Evolutionary conservation across 2,888 invertebrate genomes (phyloP).

Genomic region (Lamellibrachia satsuma): DNA sequence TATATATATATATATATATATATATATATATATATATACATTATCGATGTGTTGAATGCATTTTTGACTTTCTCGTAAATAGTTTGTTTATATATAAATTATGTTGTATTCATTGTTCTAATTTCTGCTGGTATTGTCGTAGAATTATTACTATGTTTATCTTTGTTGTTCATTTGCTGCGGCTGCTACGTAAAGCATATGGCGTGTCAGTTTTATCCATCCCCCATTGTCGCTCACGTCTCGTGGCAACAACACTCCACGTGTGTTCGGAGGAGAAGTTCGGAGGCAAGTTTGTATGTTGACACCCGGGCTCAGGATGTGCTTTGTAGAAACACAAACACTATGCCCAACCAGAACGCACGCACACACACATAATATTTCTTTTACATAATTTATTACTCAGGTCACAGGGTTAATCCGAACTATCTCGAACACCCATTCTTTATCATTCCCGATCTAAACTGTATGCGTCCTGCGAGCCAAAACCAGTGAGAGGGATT

Average conservation of each 20-base stretch:
- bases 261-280: no score
- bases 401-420: neutral
- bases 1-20: neutral
- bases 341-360: neutral
- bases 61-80: neutral
- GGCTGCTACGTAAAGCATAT: neutral
- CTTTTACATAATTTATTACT: neutral
- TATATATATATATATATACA: neutral
- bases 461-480: neutral
- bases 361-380: neutral
- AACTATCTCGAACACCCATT: neutral
- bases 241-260: neutral
- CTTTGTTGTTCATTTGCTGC: slow-evolving; percentile 1
- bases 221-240: neutral
- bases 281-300: neutral
- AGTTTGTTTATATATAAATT: slow-evolving; percentile 13
- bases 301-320: neutral
- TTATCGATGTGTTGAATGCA: neutral
- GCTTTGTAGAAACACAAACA: neutral
- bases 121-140: neutral
- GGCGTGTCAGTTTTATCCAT: neutral
- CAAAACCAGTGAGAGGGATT: neutral
- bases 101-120: neutral
- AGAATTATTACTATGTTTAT: neutral
- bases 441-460: neutral